Conservation (phyloP, 2,888 invertebrate species). For the Hypena proboscidalis region DNA sequence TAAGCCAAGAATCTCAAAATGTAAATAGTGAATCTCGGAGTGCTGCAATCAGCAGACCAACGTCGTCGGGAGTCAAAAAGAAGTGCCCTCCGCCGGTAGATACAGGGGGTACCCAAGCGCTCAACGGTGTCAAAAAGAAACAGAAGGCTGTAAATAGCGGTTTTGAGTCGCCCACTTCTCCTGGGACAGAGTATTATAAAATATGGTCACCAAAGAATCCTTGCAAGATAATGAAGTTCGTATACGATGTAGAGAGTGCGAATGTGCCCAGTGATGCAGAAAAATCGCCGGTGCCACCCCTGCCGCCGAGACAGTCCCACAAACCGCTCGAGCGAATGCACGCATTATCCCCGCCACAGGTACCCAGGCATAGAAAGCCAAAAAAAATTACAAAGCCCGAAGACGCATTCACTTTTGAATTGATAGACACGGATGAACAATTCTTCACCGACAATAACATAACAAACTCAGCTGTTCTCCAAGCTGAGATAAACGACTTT, state of each 20-base stretch:
- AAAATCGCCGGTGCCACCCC: slow-evolving; percentile 88
- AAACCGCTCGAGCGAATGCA: slow-evolving; percentile 92
- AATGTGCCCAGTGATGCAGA: slow-evolving; percentile 80
- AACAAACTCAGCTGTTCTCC: slow-evolving; percentile 72
- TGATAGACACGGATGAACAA: slow-evolving; percentile 93
- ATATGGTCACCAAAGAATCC: slow-evolving; percentile 88
- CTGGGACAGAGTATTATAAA: slow-evolving; percentile 88
- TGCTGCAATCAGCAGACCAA: slow-evolving; percentile 66
- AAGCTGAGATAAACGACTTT: slow-evolving; percentile 74
- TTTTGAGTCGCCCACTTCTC: slow-evolving; percentile 83
- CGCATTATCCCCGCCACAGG: slow-evolving; percentile 88
- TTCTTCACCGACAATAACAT: slow-evolving; percentile 81
- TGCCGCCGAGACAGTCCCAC: slow-evolving; percentile 90
- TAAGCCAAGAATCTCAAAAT: slow-evolving; percentile 75
- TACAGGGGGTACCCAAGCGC: slow-evolving; percentile 73
- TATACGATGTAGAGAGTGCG: slow-evolving; percentile 81
- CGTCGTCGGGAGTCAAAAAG: slow-evolving; percentile 82
- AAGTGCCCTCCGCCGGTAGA: slow-evolving; percentile 85
- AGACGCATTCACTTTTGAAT: slow-evolving; percentile 93
- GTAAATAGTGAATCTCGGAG: slow-evolving; percentile 79
- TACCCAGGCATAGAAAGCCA: slow-evolving; percentile 88
- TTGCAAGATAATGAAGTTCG: slow-evolving; percentile 84
- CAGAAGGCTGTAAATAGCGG: slow-evolving; percentile 78
- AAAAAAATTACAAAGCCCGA: slow-evolving; percentile 87
- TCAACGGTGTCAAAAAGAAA: slow-evolving; percentile 88